phyloP scores from a whole-genome alignment of 2,888 invertebrate genomes.

The Erpobdella octoculata region DNA sequence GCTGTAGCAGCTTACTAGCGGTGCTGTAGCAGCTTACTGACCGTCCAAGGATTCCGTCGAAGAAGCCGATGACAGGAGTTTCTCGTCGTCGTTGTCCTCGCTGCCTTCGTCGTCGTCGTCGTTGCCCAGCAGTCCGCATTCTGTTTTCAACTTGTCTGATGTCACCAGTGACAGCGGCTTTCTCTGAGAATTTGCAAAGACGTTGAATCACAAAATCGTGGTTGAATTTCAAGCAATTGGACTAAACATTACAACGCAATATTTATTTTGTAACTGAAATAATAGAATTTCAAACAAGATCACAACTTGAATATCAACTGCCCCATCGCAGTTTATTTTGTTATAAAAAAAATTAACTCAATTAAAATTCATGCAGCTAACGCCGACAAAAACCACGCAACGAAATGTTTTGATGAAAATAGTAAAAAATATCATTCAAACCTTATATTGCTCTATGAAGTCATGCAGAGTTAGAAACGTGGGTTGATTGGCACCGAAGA shows the following conservation, averaged over 20 bases:
- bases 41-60: neutral
- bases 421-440: neutral
- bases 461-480: neutral
- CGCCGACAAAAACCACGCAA: neutral
- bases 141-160: conserved; percentile 4
- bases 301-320: too few species aligned
- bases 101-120: conserved; percentile 10
- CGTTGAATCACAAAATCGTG: too few species aligned
- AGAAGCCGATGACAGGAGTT: neutral
- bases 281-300: too few species aligned
- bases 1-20: too few species aligned
- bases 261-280: too few species aligned
- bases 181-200: too few species aligned
- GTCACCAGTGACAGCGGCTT: conserved; percentile 17
- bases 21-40: too few species aligned
- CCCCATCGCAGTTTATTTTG: too few species aligned
- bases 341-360: neutral
- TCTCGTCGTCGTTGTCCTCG: neutral
- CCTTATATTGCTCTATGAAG: conserved; percentile 20
- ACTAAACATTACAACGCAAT: too few species aligned
- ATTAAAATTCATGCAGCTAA: neutral
- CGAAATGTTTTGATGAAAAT: neutral
- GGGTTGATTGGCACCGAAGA: conserved; percentile 24
- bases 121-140: conserved; percentile 4
- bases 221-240: too few species aligned